phyloP scores from a whole-genome alignment of 1,140 invertebrate species.

The Wasmannia auropunctata region DNA sequence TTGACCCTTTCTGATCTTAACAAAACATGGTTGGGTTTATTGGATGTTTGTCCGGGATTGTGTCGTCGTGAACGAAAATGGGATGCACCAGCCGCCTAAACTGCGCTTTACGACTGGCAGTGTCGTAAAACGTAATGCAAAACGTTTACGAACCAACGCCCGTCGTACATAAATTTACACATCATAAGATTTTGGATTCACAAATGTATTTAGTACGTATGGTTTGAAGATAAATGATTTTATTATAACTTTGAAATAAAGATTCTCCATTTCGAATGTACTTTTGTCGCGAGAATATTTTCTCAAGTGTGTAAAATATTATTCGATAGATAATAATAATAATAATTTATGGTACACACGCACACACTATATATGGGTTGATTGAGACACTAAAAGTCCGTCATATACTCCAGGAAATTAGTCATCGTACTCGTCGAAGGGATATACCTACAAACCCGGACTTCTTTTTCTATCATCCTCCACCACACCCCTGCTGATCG shows the following conservation, averaged over 20 bases:
- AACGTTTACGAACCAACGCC: conserved; percentile 58
- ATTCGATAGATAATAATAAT: neutral
- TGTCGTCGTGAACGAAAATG: conserved; percentile 58
- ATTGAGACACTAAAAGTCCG: conserved; percentile 53
- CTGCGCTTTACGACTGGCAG: conserved; percentile 67
- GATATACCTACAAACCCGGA: conserved; percentile 56
- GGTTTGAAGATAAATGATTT: conserved; percentile 25
- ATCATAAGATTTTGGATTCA: conserved; percentile 60
- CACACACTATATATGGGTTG: conserved; percentile 8
- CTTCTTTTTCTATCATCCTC: conserved; percentile 41
- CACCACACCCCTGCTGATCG: conserved; percentile 39
- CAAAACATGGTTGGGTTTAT: conserved; percentile 38
- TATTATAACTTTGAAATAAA: neutral
- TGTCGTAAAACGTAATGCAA: conserved; percentile 70
- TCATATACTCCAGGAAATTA: conserved; percentile 71
- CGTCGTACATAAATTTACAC: conserved; percentile 63
- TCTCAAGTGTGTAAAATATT: neutral
- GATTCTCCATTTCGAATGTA: no score
- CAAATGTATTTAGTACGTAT: conserved; percentile 10
- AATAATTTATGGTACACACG: conserved; percentile 17
- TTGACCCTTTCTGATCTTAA: conserved; percentile 23
- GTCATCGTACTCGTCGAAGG: conserved; percentile 62
- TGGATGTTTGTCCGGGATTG: conserved; percentile 28
- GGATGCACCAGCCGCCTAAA: conserved; percentile 59
- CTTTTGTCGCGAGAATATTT: neutral